Conservation (phyloP, 92 coral and sea anemone species). For the Metridium senile region DNA sequence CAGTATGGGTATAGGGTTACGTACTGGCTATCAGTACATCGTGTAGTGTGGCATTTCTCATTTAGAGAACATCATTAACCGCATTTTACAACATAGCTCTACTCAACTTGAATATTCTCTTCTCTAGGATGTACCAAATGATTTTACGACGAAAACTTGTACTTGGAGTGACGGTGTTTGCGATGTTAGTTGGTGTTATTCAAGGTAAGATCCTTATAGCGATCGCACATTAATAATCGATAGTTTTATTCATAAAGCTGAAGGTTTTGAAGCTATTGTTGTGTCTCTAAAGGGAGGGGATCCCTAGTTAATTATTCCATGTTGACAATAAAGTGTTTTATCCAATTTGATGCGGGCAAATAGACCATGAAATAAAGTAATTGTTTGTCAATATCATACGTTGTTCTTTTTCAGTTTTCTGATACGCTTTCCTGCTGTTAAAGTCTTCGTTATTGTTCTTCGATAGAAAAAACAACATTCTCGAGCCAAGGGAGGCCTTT, state of each 20-base stretch:
- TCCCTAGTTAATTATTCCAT: background rate
- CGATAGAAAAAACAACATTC: background rate
- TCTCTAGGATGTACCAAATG: constrained; percentile 2
- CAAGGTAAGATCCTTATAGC: background rate
- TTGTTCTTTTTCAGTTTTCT: background rate
- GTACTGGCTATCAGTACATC: background rate
- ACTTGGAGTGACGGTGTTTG: background rate
- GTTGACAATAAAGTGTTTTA: background rate
- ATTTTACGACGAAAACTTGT: background rate
- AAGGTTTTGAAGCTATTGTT: background rate
- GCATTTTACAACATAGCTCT: background rate
- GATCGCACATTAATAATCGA: background rate
- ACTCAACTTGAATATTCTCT: background rate
- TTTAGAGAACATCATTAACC: background rate
- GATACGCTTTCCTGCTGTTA: background rate
- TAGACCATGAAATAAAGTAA: background rate
- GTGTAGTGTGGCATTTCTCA: background rate
- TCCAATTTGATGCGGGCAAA: background rate
- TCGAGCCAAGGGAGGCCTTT: no score
- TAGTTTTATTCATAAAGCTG: background rate
- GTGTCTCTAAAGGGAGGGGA: background rate
- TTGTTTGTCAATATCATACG: no score
- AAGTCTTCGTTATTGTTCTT: background rate
- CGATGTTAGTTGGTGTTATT: background rate
- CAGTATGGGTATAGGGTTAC: constrained; percentile 11